Percentiles rank a stretch among this genome's conserved stretches.
phyloP scores from a whole-genome alignment of 2,888 invertebrate species.

The Homarus gammarus region DNA sequence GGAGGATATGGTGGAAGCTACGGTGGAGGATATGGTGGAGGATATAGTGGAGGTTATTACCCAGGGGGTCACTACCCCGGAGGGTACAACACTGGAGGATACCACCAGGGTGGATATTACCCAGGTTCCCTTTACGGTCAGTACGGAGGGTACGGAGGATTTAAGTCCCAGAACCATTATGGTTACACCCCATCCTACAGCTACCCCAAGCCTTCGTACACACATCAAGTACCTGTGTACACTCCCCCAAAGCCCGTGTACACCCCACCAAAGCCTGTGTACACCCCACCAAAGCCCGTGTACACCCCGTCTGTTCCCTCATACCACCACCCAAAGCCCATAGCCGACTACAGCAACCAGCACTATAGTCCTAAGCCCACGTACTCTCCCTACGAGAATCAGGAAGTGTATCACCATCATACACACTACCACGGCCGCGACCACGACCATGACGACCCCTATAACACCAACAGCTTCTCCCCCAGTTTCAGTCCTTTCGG shows the following conservation, averaged over 20 bases:
- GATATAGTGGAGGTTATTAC: background rate
- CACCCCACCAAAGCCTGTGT: constrained; percentile 31
- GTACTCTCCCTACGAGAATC: background rate
- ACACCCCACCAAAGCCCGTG: constrained; percentile 2
- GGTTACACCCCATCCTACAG: constrained; percentile 5
- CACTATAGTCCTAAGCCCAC: background rate
- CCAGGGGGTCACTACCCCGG: background rate
- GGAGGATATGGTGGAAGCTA: background rate
- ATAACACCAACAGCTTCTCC: background rate
- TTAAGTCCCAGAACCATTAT: background rate
- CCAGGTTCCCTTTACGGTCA: too few species aligned
- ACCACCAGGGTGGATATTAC: background rate
- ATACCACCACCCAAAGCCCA: background rate
- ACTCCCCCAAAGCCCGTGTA: constrained; percentile 14
- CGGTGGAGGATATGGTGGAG: background rate
- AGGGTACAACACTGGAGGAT: background rate
- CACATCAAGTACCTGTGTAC: background rate
- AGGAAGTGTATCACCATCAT: constrained; percentile 50
- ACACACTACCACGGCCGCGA: constrained; percentile 59
- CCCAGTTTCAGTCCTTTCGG: constrained; percentile 8
- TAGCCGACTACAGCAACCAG: constrained; percentile 30
- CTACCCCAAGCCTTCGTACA: constrained; percentile 4
- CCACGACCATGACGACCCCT: constrained; percentile 12
- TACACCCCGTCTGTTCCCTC: constrained; percentile 24
- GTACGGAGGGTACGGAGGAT: too few species aligned